These are phyloP conservation scores for Hypsopygia costalis DNA, from an alignment of 2,888 invertebrate genomes.

Conservation along the genomic window DNA sequence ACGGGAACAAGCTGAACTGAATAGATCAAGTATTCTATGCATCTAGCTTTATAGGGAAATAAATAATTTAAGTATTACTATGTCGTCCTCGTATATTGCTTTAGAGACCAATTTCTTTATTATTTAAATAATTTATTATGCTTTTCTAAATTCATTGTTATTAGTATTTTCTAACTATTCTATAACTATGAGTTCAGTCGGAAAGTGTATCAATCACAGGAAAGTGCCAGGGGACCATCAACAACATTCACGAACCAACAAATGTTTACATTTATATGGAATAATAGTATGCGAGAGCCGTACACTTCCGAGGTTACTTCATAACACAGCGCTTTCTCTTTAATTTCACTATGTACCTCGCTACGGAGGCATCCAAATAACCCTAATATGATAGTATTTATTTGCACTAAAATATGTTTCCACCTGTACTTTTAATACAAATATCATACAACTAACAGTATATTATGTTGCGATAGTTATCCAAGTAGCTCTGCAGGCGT, in stretches of 20 bases:
- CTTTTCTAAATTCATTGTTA: no score
- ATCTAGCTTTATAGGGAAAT: no score
- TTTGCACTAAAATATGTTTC: background rate
- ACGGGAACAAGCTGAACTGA: no score
- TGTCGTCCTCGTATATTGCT: no score
- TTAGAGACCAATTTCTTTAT: no score
- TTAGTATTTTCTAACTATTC: no score
- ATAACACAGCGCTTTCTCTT: background rate
- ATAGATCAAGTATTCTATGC: no score
- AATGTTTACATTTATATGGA: background rate
- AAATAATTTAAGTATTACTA: no score
- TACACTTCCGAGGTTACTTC: no score
- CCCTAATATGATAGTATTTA: background rate
- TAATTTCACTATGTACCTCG: background rate
- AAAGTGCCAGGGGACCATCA: constrained; percentile 1
- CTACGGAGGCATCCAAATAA: background rate
- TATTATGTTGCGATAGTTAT: background rate
- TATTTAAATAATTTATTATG: no score
- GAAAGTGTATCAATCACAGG: constrained; percentile 1
- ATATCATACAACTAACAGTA: background rate
- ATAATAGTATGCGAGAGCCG: no score
- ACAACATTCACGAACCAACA: constrained; percentile 6
- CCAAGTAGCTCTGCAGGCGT: background rate
- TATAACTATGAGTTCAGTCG: background rate
- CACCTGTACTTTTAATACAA: background rate